phyloP scores from a whole-genome alignment of 1,140 invertebrate species.

The Drosophila lacteicornis region DNA sequence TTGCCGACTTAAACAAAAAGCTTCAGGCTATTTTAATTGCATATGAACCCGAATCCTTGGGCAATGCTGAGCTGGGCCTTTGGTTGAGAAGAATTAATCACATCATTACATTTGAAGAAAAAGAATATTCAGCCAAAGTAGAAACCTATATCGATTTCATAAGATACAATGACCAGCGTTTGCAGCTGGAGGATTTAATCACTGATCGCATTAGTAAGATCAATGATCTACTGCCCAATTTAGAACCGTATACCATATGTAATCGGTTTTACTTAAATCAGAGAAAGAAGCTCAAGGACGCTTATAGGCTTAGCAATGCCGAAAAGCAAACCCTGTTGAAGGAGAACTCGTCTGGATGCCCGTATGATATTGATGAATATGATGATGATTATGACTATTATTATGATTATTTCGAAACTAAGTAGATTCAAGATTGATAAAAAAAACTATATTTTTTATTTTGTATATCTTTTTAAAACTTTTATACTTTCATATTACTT shows the following conservation, averaged over 20 bases:
- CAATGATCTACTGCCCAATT: not conserved
- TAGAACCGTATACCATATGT: not conserved
- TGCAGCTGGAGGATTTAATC: not conserved
- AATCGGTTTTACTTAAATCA: not conserved
- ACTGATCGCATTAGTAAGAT: not conserved
- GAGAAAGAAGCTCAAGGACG: not conserved
- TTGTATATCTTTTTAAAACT: not conserved
- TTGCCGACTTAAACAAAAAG: not conserved
- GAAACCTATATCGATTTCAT: not conserved
- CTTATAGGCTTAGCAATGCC: not conserved
- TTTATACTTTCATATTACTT: too few species aligned
- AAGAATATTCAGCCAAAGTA: fast-evolving
- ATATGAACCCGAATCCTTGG: not conserved
- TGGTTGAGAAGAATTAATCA: fast-evolving
- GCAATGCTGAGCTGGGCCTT: not conserved
- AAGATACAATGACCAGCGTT: not conserved
- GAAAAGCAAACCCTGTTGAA: not conserved
- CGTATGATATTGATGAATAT: not conserved
- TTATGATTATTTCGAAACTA: not conserved
- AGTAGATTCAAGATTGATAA: not conserved
- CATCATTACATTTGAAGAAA: not conserved
- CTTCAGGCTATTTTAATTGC: not conserved
- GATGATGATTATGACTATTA: too few species aligned
- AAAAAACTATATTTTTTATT: too few species aligned
- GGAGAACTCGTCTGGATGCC: not conserved